These are phyloP conservation scores for Zaprionus nigranus DNA, from an alignment of 1,140 invertebrate genomes.

Conservation along the genomic window DNA sequence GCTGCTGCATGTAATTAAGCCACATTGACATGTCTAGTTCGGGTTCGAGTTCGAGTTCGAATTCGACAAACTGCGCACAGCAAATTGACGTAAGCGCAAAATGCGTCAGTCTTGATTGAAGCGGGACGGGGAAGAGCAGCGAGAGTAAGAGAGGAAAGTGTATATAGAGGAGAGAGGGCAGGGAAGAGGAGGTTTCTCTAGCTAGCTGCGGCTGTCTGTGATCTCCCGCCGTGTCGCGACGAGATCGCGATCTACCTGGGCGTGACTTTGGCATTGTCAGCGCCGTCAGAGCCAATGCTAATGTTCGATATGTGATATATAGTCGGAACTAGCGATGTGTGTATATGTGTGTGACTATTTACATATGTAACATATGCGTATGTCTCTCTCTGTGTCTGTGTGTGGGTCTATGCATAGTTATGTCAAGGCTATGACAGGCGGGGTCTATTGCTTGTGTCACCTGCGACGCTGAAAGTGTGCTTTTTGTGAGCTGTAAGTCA, in stretches of 20 bases:
- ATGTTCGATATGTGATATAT: slow-evolving; percentile 31
- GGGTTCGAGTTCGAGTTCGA: slow-evolving; percentile 58
- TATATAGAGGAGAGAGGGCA: neutral
- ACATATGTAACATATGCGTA: slow-evolving; percentile 26
- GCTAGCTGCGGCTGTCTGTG: slow-evolving; percentile 34
- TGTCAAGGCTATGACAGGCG: slow-evolving; percentile 59
- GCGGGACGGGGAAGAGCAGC: neutral
- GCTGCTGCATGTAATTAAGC: slow-evolving; percentile 71
- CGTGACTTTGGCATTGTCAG: slow-evolving; percentile 55
- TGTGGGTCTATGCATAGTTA: slow-evolving; percentile 18
- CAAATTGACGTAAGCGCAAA: slow-evolving; percentile 73
- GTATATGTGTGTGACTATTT: slow-evolving; percentile 40
- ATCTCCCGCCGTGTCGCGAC: slow-evolving; percentile 33
- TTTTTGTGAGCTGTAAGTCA: neutral
- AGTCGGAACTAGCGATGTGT: slow-evolving; percentile 6
- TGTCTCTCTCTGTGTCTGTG: neutral
- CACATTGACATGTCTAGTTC: slow-evolving; percentile 77
- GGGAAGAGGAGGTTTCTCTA: neutral
- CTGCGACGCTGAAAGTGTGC: too few relatives aligned
- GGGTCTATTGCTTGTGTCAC: slow-evolving; percentile 59
- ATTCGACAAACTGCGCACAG: slow-evolving; percentile 48
- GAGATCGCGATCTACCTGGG: slow-evolving; percentile 36
- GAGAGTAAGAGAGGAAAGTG: neutral
- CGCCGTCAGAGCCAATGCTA: slow-evolving; percentile 32
- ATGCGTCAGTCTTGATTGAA: slow-evolving; percentile 65